A percentile compares a stretch with the other conserved stretches of the same genome.
Conservation (phyloP, 30 jellyfish, hydroid and myxozoan genomes). For the Mastigias papua region DNA sequence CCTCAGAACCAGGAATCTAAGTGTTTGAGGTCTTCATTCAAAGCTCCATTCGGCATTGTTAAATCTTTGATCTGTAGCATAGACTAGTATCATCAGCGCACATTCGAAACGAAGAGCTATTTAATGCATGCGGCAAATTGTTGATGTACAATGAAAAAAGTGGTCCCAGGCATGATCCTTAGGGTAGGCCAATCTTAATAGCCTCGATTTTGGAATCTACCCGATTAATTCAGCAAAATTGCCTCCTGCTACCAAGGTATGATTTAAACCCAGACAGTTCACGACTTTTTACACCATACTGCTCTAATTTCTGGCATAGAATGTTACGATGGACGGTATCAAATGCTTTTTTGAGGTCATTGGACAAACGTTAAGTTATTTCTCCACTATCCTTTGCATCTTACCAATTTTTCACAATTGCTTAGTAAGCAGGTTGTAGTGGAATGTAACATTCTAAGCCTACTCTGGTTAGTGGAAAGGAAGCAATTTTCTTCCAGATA, state of each 20-base stretch:
- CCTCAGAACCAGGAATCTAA: neutral
- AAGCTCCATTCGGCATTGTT: neutral
- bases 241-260: neutral
- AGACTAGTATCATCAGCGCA: conserved; percentile 6
- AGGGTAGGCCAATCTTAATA: neutral
- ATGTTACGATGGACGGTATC: neutral
- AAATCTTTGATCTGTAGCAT: neutral
- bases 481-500: too few relatives aligned
- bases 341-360: neutral
- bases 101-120: neutral
- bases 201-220: neutral
- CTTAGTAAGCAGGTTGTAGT: neutral
- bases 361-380: neutral
- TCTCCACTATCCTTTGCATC: conserved; percentile 14
- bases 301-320: conserved; percentile 5
- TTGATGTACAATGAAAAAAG: neutral
- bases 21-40: neutral
- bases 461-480: too few relatives aligned
- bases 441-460: too few relatives aligned
- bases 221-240: neutral
- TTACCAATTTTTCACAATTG: neutral
- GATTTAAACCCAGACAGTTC: conserved; percentile 3
- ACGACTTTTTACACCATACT: neutral
- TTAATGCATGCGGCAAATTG: neutral
- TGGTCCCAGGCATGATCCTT: conserved; percentile 12